Evolutionary conservation across 1,140 invertebrate genomes (phyloP).

Genomic region (Saccostrea echinata): DNA sequence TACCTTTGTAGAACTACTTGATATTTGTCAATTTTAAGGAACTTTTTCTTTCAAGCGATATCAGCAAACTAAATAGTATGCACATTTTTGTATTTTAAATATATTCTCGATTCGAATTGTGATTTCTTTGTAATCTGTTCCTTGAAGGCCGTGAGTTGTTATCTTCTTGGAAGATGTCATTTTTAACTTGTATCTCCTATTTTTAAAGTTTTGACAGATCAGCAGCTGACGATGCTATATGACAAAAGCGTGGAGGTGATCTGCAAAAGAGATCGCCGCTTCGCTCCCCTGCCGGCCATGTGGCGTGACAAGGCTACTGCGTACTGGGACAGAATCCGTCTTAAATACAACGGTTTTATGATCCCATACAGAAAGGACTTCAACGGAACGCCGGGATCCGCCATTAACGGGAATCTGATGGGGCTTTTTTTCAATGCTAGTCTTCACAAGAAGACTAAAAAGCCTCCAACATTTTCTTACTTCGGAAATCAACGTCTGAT

Average conservation of each 20-base stretch:
- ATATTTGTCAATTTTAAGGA: too few species aligned
- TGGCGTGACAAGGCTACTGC: not conserved
- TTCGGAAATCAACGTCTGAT: slow-evolving; percentile 28
- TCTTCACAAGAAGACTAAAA: slow-evolving; percentile 11
- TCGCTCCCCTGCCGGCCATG: not conserved
- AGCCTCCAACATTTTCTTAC: slow-evolving; percentile 39
- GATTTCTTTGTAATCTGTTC: too few species aligned
- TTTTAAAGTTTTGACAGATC: not conserved
- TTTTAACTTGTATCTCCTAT: too few species aligned
- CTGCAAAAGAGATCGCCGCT: not conserved
- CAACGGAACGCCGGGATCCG: slow-evolving; percentile 35
- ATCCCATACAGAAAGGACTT: slow-evolving; percentile 35
- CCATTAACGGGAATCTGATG: slow-evolving; percentile 30
- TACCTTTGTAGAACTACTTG: too few species aligned
- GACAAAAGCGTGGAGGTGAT: slow-evolving; percentile 7
- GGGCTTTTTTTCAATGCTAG: slow-evolving; percentile 46
- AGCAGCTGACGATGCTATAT: slow-evolving; percentile 3
- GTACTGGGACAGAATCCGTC: slow-evolving; percentile 20
- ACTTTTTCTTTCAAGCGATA: too few species aligned
- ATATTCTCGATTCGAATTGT: too few species aligned
- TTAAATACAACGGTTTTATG: slow-evolving; percentile 11
- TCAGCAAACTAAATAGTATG: too few species aligned
- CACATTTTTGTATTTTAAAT: too few species aligned
- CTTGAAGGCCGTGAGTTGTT: too few species aligned
- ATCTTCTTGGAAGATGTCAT: too few species aligned